Percentiles rank a stretch among this genome's conserved stretches.
phyloP scores from a whole-genome alignment of 35 echinoderm and acorn worm species.

The Apostichopus californicus region DNA sequence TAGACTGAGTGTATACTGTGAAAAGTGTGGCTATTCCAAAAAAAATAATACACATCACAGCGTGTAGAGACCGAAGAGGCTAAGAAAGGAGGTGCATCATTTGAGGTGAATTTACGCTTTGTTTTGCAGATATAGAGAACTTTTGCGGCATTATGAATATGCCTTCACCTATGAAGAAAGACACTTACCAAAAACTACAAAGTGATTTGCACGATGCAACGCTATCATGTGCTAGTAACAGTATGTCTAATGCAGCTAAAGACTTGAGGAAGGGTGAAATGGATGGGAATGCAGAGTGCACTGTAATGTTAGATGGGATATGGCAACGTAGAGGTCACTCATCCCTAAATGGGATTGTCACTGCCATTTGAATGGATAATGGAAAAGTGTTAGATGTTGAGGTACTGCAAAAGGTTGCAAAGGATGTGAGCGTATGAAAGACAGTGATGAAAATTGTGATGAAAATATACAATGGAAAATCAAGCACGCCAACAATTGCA shows the following conservation, averaged over 20 bases:
- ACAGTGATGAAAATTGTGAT: too few relatives aligned
- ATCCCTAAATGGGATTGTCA: conserved; percentile 43
- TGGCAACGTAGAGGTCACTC: conserved; percentile 1
- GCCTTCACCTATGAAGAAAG: conserved; percentile 20
- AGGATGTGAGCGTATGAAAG: too few relatives aligned
- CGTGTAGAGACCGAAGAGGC: not conserved
- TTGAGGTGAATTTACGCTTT: not conserved
- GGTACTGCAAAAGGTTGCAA: too few relatives aligned
- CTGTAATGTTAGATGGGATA: conserved; percentile 15
- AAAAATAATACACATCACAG: not conserved
- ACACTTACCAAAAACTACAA: conserved; percentile 25
- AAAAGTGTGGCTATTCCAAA: not conserved
- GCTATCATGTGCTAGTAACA: not conserved
- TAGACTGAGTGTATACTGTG: not conserved
- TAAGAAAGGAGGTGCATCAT: not conserved
- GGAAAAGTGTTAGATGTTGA: too few relatives aligned
- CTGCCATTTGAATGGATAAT: conserved; percentile 24
- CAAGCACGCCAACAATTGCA: too few relatives aligned
- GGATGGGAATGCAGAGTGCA: conserved; percentile 1
- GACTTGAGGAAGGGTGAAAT: not conserved
- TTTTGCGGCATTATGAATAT: conserved; percentile 18
- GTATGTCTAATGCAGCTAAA: not conserved
- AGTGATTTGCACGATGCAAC: conserved; percentile 10
- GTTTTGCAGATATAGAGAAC: not conserved
- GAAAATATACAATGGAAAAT: too few relatives aligned